Evolutionary conservation across 1,140 invertebrate species (phyloP).

Genomic region (Daktulosphaira vitifoliae): DNA sequence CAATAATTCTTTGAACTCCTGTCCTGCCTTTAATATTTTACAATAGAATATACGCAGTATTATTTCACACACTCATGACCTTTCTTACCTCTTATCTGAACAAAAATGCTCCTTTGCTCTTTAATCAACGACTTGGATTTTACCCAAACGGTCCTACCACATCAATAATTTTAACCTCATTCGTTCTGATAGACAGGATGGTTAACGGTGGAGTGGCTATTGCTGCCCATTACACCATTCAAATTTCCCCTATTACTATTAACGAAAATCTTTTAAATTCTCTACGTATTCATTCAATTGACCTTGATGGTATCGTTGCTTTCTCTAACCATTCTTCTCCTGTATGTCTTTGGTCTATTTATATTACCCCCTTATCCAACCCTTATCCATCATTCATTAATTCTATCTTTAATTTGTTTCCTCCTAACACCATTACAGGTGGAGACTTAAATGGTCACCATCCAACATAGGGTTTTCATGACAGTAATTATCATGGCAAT

Average conservation of each 20-base stretch:
- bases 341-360: too few relatives aligned
- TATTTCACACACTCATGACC: too few relatives aligned
- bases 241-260: too few relatives aligned
- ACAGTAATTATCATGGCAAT: neutral
- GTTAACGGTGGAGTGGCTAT: neutral
- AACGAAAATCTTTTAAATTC: neutral
- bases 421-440: too few relatives aligned
- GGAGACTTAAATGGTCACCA: too few relatives aligned
- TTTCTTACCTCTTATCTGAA: too few relatives aligned
- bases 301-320: neutral
- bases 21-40: too few relatives aligned
- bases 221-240: too few relatives aligned
- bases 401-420: neutral
- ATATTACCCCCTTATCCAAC: neutral
- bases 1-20: too few relatives aligned
- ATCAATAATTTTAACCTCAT: neutral
- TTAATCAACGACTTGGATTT: neutral
- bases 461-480: neutral
- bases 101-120: too few relatives aligned
- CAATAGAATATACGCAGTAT: too few relatives aligned
- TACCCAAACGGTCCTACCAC: neutral
- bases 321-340: too few relatives aligned
- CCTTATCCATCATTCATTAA: neutral
- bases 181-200: neutral
- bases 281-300: neutral